Evolutionary conservation across 2,888 invertebrate genomes (phyloP).

Genomic region (Caradrina kadenii): DNA sequence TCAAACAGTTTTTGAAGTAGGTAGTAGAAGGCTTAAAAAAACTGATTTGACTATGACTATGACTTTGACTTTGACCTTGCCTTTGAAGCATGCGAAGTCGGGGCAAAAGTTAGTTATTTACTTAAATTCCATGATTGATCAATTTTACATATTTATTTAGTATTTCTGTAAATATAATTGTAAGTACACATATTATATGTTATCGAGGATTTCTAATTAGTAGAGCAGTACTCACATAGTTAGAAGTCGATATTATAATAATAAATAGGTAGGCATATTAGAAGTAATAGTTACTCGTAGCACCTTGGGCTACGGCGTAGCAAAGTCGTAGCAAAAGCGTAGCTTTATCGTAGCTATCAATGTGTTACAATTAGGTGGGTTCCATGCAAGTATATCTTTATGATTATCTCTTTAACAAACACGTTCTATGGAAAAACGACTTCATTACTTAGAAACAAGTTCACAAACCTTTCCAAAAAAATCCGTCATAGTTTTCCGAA

Average conservation of each 20-base stretch:
- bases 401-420: no score
- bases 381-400: not conserved
- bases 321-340: slow-evolving; percentile 1
- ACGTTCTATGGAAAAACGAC: not conserved
- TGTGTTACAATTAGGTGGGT: no score
- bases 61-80: no score
- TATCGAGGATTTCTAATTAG: not conserved
- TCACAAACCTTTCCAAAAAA: slow-evolving; percentile 17
- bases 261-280: not conserved
- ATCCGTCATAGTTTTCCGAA: slow-evolving; percentile 14
- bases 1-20: no score
- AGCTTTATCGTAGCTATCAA: slow-evolving; percentile 15
- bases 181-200: no score
- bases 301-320: slow-evolving; percentile 35
- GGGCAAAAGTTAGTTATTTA: no score
- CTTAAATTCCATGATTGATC: not conserved
- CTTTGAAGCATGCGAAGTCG: no score
- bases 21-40: no score
- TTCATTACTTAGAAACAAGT: not conserved
- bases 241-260: not conserved
- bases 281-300: not conserved
- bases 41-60: no score
- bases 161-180: no score
- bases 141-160: not conserved
- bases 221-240: not conserved